A percentile compares a stretch with the other conserved stretches of the same genome.
Conservation (phyloP, 2,113 vertebrate species). For the Atherinomorus stipes region DNA sequence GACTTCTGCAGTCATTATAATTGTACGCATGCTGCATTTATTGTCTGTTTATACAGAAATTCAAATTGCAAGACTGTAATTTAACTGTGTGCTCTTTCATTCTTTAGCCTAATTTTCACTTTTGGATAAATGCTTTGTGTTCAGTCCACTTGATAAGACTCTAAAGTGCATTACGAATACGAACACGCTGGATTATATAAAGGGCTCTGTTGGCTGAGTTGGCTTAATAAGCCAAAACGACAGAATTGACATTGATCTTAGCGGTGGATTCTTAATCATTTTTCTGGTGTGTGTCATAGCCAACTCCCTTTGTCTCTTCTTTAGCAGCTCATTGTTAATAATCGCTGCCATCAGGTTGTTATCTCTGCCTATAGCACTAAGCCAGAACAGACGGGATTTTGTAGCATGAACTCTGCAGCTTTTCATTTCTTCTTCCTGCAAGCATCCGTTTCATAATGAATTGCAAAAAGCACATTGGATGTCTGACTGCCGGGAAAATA, state of each 20-base stretch:
- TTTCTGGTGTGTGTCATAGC: constrained; percentile 2
- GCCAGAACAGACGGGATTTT: constrained; percentile 47
- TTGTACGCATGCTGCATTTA: constrained; percentile 58
- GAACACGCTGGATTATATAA: constrained; percentile 4
- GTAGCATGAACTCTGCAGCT: constrained; percentile 44
- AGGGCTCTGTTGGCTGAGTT: constrained; percentile 26
- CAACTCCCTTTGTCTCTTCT: constrained; percentile 21
- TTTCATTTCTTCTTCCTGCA: constrained; percentile 38
- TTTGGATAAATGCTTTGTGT: constrained; percentile 44
- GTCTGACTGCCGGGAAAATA: constrained; percentile 41
- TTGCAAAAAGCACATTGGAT: constrained; percentile 48
- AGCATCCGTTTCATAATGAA: constrained; percentile 54
- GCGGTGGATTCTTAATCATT: constrained; percentile 8
- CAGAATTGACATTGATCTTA: constrained; percentile 39
- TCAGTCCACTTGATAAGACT: constrained; percentile 14
- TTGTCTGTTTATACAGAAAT: constrained; percentile 56
- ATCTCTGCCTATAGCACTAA: constrained; percentile 43
- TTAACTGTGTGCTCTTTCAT: constrained; percentile 49
- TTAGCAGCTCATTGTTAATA: constrained; percentile 30
- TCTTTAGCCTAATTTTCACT: constrained; percentile 38
- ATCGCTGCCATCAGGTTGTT: constrained; percentile 57
- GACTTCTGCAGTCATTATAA: constrained; percentile 62
- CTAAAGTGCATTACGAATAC: constrained; percentile 23
- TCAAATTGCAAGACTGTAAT: constrained; percentile 54
- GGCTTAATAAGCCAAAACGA: constrained; percentile 35